phyloP scores from a whole-genome alignment of 2,113 vertebrate genomes.

The Geococcyx californianus region DNA sequence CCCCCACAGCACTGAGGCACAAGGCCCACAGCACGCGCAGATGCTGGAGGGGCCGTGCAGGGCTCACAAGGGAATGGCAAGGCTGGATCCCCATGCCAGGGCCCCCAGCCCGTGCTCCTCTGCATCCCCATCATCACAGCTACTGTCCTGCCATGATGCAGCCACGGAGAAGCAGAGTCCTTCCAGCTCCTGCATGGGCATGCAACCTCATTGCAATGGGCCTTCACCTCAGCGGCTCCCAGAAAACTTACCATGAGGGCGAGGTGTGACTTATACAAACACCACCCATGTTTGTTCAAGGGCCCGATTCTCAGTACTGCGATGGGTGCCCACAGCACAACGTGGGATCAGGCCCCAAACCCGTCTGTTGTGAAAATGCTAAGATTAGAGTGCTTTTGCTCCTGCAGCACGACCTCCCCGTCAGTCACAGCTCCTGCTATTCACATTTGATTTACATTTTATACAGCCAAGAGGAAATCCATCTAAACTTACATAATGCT shows the following conservation, averaged over 20 bases:
- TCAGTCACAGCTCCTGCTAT: neutral
- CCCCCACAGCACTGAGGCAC: neutral
- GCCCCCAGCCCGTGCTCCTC: neutral
- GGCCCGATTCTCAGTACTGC: neutral
- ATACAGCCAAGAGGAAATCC: neutral
- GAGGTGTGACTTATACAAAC: neutral
- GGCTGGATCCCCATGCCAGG: too few relatives aligned
- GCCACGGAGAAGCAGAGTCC: neutral
- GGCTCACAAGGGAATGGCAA: neutral
- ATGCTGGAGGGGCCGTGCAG: accelerated
- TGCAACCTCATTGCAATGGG: neutral
- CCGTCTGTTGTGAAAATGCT: neutral
- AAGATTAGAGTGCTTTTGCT: neutral
- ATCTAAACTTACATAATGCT: neutral
- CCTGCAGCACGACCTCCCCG: neutral
- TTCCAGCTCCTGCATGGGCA: neutral
- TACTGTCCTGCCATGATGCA: accelerated
- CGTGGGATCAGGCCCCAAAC: neutral
- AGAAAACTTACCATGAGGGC: neutral
- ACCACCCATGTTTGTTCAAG: neutral
- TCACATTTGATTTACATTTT: neutral
- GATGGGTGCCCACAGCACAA: neutral
- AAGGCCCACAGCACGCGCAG: neutral
- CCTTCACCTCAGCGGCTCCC: neutral
- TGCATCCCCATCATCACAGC: neutral